Evolutionary conservation across 2,888 invertebrate genomes (phyloP), one percentile per base, ranked within the genome.

Genomic region (Spilarctia lutea): DNA sequence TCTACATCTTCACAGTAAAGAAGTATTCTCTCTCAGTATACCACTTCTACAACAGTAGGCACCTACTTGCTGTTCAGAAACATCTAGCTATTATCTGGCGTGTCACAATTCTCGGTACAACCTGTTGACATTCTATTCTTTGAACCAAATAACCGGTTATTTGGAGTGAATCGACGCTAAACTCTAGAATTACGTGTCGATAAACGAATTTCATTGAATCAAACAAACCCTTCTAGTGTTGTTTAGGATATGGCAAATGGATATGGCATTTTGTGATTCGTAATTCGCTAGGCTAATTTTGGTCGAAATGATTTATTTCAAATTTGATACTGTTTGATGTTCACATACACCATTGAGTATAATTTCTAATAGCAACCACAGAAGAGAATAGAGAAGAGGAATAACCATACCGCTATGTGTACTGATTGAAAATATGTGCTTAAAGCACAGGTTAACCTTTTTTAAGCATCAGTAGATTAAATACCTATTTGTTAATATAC

Each of bases 81-180:
- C 75, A 75, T 79, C 76, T 80, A 81, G 79, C 79, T 83, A 82
- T 86, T 78, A 83, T 83, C 79, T 79, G 82, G 79, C 84, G 82
- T 71, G 56, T 69, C 81, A 84, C 84, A 90, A 87, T 88, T 88
- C 86, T 85, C 79, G 73, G 86, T 87, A 90, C 89, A 89, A 90
- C 91, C 90, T 92, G 92, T 92, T 92, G 91, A 91, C 89, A 88
- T 86, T 85, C 82, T 83, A 88, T 92, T 91, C 90, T 90, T 89
- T 83, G 86, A 89, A 88, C 87, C 85, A 89, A 89, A 91, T 91
- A 91, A 91, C 90, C 90, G 90, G 91, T 91, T 91, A 86, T 86
- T 89, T 86, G 85, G 86, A 86, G 84, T 84, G 83, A 85, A 85
- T 87, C 83, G 86, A 84, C 85, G 83, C 85, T 89, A 88, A 89